Conservation (phyloP, 2,797 vertebrate species). For the Anas bahamensis region DNA sequence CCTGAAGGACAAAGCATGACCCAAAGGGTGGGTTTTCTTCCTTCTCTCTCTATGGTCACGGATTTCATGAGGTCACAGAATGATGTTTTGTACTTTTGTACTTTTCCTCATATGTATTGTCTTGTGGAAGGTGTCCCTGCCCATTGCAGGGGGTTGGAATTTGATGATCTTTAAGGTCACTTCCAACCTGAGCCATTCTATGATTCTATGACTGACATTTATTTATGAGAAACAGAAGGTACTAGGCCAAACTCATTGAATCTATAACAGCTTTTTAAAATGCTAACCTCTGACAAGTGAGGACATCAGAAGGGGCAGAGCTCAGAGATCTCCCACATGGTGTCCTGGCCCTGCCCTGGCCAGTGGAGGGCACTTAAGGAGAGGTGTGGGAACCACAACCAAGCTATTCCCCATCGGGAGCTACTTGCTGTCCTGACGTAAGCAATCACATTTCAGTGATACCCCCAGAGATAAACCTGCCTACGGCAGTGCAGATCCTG, state of each 20-base stretch:
- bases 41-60: background rate
- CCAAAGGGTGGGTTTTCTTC: background rate
- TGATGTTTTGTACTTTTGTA: conserved; percentile 60
- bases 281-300: background rate
- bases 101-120: conserved; percentile 41
- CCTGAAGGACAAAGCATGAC: background rate
- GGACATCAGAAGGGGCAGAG: background rate
- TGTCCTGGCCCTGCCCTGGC: background rate
- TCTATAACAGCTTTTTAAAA: background rate
- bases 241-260: conserved; percentile 18
- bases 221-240: conserved; percentile 42
- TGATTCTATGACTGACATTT: background rate
- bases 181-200: too few species aligned
- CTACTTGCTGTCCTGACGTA: accelerated
- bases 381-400: background rate
- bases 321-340: background rate
- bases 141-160: too few species aligned
- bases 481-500: background rate
- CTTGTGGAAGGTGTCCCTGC: too few species aligned
- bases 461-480: background rate
- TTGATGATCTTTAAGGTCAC: too few species aligned
- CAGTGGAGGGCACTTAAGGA: background rate
- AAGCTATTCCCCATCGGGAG: background rate
- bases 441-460: background rate
- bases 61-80: conserved; percentile 18